Conservation (phyloP, 23 tunicate species). For the Halocynthia roretzi region DNA sequence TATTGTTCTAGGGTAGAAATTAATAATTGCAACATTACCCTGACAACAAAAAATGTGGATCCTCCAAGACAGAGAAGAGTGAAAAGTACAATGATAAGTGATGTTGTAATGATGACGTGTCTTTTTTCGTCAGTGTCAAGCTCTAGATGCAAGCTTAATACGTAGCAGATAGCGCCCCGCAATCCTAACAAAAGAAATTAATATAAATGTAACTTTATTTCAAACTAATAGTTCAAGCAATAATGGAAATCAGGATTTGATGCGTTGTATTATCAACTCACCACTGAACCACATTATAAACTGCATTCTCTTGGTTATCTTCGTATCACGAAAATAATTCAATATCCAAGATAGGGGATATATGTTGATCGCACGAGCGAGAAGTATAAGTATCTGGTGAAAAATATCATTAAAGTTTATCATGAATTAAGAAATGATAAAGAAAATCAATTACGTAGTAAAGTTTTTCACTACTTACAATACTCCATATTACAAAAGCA, state of each 20-base stretch:
- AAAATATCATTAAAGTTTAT: neutral
- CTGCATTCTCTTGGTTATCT: slow-evolving; percentile 94
- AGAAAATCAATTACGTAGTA: neutral
- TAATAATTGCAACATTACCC: slow-evolving; percentile 33
- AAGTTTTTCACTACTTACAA: slow-evolving; percentile 43
- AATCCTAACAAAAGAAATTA: slow-evolving; percentile 40
- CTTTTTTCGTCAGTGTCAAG: slow-evolving; percentile 90
- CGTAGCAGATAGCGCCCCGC: slow-evolving; percentile 96
- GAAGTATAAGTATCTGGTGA: slow-evolving; percentile 52
- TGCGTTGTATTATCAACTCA: neutral
- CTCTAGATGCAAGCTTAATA: slow-evolving; percentile 81
- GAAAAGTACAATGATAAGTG: slow-evolving; percentile 87
- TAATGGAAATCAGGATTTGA: too few relatives aligned
- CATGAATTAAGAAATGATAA: neutral
- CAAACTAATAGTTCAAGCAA: too few relatives aligned
- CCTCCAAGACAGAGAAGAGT: slow-evolving; percentile 92
- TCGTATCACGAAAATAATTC: slow-evolving; percentile 90
- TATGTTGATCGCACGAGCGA: slow-evolving; percentile 86
- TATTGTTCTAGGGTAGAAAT: neutral
- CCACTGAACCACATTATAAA: slow-evolving; percentile 99
- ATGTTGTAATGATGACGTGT: slow-evolving; percentile 85
- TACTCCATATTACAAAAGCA: slow-evolving; percentile 97
- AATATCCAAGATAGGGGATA: slow-evolving; percentile 96
- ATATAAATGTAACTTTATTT: neutral
- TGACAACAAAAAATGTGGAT: slow-evolving; percentile 89